Evolutionary conservation across 2,113 vertebrate species (phyloP).

Genomic region (Rhodinocichla rosea): DNA sequence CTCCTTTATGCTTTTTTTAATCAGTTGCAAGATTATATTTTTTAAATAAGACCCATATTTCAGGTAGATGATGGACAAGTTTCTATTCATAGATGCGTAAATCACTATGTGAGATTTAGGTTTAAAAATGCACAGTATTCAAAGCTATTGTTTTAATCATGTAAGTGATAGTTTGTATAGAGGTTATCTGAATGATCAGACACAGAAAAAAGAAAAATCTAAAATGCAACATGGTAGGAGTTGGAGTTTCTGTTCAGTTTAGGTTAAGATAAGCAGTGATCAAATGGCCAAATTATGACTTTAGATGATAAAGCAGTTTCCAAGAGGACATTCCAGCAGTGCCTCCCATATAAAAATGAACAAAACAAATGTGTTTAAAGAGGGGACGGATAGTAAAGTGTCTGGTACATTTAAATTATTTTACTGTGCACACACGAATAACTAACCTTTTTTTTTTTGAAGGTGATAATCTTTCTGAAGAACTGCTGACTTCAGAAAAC

Average conservation of each 20-base stretch:
- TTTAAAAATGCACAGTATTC: neutral
- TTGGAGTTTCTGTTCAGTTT: neutral
- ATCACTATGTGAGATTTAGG: neutral
- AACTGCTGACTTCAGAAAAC: constrained; percentile 21
- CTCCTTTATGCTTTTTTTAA: neutral
- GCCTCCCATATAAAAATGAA: neutral
- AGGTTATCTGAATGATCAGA: neutral
- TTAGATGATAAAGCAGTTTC: neutral
- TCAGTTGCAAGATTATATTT: neutral
- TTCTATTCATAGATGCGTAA: neutral
- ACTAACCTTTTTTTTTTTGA: neutral
- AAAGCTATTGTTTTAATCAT: neutral
- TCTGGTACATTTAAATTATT: neutral
- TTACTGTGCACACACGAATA: neutral
- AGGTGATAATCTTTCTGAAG: neutral
- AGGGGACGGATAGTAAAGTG: neutral
- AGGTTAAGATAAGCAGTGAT: neutral
- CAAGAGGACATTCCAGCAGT: neutral
- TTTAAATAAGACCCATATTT: neutral
- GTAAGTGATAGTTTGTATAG: neutral
- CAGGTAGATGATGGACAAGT: neutral
- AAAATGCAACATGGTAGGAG: neutral
- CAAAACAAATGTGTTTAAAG: neutral
- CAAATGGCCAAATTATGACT: neutral
- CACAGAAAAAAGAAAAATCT: neutral